Evolutionary conservation across 2,888 invertebrate genomes (phyloP).

Genomic region (Drosophila rellima): DNA sequence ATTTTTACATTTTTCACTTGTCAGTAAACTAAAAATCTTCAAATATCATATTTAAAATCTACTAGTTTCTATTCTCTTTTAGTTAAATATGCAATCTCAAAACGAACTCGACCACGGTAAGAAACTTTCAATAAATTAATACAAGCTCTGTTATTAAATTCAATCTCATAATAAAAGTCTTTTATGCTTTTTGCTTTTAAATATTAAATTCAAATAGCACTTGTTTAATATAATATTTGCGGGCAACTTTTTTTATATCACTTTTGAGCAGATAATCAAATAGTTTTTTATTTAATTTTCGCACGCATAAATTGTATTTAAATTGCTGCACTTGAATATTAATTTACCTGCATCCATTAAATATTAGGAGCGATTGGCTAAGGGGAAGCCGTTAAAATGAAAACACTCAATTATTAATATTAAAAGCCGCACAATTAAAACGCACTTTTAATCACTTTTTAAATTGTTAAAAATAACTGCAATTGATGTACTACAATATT

Average conservation of each 20-base stretch:
- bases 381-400: constrained; percentile 23
- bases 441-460: constrained; percentile 33
- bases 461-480: neutral
- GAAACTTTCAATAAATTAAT: neutral
- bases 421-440: constrained; percentile 52
- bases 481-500: neutral
- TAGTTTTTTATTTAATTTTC: constrained; percentile 23
- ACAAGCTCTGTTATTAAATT: neutral
- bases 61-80: neutral
- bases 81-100: neutral
- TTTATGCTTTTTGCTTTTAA: neutral
- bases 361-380: constrained; percentile 36
- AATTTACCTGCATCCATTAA: constrained; percentile 79
- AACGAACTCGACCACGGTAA: neutral
- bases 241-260: neutral
- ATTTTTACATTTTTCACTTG: neutral
- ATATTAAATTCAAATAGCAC: neutral
- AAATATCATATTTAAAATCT: neutral
- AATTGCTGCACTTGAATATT: constrained; percentile 31
- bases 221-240: constrained; percentile 17
- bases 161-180: neutral
- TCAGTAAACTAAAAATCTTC: no score
- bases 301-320: constrained; percentile 34
- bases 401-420: constrained; percentile 65
- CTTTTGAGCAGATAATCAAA: neutral